These are phyloP conservation scores for Tenthredo livida DNA, from an alignment of 2,888 invertebrate genomes.

Conservation along the genomic window DNA sequence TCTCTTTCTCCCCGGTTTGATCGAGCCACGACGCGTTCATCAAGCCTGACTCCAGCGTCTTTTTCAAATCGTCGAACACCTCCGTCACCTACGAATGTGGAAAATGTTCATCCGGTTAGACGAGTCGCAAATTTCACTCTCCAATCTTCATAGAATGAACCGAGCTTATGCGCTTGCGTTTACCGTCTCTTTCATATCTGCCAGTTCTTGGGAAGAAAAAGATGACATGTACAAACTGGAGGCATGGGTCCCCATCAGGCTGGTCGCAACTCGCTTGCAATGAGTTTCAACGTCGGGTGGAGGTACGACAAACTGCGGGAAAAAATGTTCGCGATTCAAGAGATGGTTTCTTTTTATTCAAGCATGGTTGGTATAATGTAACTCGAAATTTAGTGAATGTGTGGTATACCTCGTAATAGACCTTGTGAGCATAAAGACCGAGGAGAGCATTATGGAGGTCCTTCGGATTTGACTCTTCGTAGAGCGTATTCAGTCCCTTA, in stretches of 20 bases:
- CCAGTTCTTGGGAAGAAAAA: conserved; percentile 61
- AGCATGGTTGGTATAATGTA: background rate
- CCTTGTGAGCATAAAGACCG: conserved; percentile 64
- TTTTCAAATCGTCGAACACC: conserved; percentile 62
- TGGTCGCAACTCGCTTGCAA: conserved; percentile 62
- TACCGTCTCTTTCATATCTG: conserved; percentile 61
- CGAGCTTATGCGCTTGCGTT: conserved; percentile 53
- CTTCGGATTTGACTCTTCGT: background rate
- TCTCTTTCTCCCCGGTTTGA: conserved; percentile 53
- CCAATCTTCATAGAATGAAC: background rate
- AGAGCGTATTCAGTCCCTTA: conserved; percentile 59
- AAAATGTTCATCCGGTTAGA: background rate
- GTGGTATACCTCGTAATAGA: conserved; percentile 65
- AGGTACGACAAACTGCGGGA: conserved; percentile 62
- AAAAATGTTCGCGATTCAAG: background rate
- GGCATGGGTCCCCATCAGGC: conserved; percentile 63
- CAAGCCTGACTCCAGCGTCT: conserved; percentile 61
- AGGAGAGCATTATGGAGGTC: conserved; percentile 65
- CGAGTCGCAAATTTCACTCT: background rate
- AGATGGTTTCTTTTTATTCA: background rate
- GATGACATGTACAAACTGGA: conserved; percentile 66
- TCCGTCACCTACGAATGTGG: conserved; percentile 58
- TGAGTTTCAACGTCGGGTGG: conserved; percentile 58
- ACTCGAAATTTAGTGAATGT: background rate
- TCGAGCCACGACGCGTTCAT: conserved; percentile 59